These are phyloP conservation scores for Pseudomyrmex flavicornis DNA, from an alignment of 1,140 invertebrate species.

Conservation along the genomic window DNA sequence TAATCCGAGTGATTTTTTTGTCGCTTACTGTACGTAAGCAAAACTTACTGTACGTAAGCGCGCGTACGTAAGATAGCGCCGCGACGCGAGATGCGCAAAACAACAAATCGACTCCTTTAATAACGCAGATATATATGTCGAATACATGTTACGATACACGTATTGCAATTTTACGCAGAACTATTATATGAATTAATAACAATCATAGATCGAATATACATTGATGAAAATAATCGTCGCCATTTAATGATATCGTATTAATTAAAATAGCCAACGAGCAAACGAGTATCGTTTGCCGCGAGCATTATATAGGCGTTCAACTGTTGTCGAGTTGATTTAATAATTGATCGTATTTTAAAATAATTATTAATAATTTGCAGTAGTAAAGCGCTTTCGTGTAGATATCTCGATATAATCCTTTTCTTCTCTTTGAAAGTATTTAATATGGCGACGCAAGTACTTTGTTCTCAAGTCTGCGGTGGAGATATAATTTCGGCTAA, in stretches of 20 bases:
- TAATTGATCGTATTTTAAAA: slow-evolving; percentile 42
- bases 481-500: too few species aligned
- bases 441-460: background rate
- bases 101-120: slow-evolving; percentile 10
- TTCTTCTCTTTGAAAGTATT: background rate
- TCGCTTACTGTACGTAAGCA: background rate
- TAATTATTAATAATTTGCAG: slow-evolving; percentile 19
- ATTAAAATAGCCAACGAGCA: slow-evolving; percentile 50
- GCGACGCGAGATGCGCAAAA: slow-evolving; percentile 5
- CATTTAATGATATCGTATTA: slow-evolving; percentile 51
- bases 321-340: slow-evolving; percentile 46
- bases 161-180: slow-evolving; percentile 6
- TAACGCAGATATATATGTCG: background rate
- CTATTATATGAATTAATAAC: slow-evolving; percentile 30
- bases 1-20: slow-evolving; percentile 35
- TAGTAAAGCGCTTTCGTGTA: background rate
- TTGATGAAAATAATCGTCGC: slow-evolving; percentile 28
- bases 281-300: slow-evolving; percentile 40
- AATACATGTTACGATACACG: background rate
- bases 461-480: too few species aligned
- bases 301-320: slow-evolving; percentile 23
- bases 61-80: background rate
- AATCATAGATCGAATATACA: slow-evolving; percentile 29
- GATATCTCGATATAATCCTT: background rate
- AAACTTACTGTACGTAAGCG: background rate